These are phyloP conservation scores for Hippocampus abdominalis DNA, from an alignment of 2,113 vertebrate genomes.

Conservation along the genomic window DNA sequence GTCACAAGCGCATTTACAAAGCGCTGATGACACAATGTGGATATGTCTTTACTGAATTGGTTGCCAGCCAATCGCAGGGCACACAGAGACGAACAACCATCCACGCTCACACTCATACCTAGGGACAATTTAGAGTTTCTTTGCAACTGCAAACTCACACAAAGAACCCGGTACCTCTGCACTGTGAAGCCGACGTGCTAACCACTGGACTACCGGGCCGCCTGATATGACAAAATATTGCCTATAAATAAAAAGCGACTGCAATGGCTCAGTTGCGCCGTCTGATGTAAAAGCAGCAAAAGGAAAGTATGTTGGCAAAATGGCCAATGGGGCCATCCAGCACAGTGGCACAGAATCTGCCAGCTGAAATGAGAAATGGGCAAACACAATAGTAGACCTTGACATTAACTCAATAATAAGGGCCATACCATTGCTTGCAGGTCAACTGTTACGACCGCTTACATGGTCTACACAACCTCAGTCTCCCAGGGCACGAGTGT, in stretches of 20 bases:
- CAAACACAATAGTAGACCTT: slow-evolving; percentile 12
- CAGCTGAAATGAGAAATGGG: slow-evolving; percentile 9
- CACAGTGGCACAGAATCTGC: slow-evolving; percentile 22
- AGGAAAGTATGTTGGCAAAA: slow-evolving; percentile 23
- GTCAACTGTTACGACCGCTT: slow-evolving; percentile 47
- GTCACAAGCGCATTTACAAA: background rate
- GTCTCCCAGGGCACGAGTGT: background rate
- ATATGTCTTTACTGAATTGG: no score
- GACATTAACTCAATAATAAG: slow-evolving; percentile 39
- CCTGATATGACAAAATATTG: slow-evolving; percentile 34
- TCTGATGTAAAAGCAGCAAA: slow-evolving; percentile 25
- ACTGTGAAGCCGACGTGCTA: no score
- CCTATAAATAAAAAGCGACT: slow-evolving; percentile 44
- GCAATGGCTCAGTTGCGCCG: slow-evolving; percentile 15
- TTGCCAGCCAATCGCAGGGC: no score
- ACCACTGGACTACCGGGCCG: no score
- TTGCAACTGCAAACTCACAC: no score
- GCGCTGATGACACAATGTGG: slow-evolving; percentile 22
- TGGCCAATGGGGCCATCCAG: slow-evolving; percentile 25
- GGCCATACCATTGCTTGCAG: slow-evolving; percentile 12
- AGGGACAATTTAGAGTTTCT: no score
- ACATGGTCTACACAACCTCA: slow-evolving; percentile 27
- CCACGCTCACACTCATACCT: no score
- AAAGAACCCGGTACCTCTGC: no score
- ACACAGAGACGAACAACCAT: no score